Conservation (phyloP, 1,140 invertebrate genomes). For the Stratiolaelaps scimitus region DNA sequence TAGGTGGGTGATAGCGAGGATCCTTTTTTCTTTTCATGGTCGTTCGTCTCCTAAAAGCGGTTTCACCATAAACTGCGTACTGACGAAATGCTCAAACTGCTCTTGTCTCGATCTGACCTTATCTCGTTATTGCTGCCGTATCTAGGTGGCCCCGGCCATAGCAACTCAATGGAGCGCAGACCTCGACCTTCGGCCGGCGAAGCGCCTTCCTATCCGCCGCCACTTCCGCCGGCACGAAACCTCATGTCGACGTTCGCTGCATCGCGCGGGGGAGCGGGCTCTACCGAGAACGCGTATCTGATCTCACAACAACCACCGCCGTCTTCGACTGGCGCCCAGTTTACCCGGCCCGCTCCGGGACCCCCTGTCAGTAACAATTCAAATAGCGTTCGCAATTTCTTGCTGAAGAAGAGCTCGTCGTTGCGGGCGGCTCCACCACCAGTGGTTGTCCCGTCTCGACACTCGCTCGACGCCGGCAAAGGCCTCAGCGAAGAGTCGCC, state of each 20-base stretch:
- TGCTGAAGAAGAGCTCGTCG: conserved; percentile 23
- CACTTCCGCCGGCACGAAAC: conserved; percentile 24
- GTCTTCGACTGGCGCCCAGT: too few relatives aligned
- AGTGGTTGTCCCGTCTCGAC: conserved; percentile 13
- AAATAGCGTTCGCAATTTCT: conserved; percentile 12
- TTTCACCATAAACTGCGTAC: too few relatives aligned
- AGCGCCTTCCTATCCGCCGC: conserved; percentile 19
- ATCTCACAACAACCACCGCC: conserved; percentile 22
- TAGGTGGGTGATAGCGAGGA: too few relatives aligned
- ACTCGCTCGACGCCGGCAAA: conserved; percentile 21
- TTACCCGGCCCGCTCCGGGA: too few relatives aligned
- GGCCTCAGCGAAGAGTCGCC: conserved; percentile 18
- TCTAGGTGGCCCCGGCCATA: neutral
- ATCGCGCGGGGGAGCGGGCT: neutral
- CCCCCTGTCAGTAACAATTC: neutral
- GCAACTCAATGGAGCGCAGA: conserved; percentile 15
- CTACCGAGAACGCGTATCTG: conserved; percentile 18
- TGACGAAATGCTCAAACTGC: too few relatives aligned
- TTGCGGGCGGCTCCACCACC: conserved; percentile 8
- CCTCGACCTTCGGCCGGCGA: conserved; percentile 9
- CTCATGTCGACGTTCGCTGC: conserved; percentile 22
- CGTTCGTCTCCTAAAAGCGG: too few relatives aligned
- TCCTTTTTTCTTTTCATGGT: too few relatives aligned
- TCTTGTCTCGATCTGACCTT: too few relatives aligned
- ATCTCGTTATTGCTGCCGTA: too few relatives aligned